phyloP scores from a whole-genome alignment of 1,140 invertebrate genomes.

The Philotrypesis tridentata region DNA sequence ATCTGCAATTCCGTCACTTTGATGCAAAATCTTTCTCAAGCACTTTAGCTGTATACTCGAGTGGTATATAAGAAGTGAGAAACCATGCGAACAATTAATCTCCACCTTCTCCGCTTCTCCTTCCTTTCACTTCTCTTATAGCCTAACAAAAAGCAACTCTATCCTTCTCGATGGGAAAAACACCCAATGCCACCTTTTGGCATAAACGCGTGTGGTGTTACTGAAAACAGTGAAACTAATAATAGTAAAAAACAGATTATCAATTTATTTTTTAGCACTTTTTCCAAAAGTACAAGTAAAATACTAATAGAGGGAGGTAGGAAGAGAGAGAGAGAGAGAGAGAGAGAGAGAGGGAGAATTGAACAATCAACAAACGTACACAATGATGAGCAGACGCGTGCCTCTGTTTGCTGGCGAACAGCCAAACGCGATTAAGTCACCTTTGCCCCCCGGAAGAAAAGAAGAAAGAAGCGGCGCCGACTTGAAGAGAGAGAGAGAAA shows the following conservation, averaged over 20 bases:
- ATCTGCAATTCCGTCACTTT: background rate
- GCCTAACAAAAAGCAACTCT: background rate
- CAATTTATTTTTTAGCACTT: background rate
- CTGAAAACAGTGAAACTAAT: background rate
- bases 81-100: conserved; percentile 28
- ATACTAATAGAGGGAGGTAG: background rate
- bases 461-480: conserved; percentile 50
- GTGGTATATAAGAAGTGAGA: background rate
- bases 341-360: conserved; percentile 4
- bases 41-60: background rate
- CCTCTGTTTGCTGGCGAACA: conserved; percentile 61
- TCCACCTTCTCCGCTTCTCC: background rate
- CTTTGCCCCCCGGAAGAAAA: conserved; percentile 57
- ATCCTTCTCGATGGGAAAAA: background rate
- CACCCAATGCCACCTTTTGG: background rate
- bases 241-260: background rate
- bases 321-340: background rate
- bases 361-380: conserved; percentile 41
- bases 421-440: conserved; percentile 71
- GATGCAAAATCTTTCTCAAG: background rate
- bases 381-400: background rate
- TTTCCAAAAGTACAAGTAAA: background rate
- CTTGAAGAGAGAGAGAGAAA: conserved; percentile 36
- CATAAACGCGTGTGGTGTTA: background rate
- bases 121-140: background rate